These are phyloP conservation scores for Phoenicopterus ruber DNA, from an alignment of 2,113 vertebrate species.

Conservation along the genomic window DNA sequence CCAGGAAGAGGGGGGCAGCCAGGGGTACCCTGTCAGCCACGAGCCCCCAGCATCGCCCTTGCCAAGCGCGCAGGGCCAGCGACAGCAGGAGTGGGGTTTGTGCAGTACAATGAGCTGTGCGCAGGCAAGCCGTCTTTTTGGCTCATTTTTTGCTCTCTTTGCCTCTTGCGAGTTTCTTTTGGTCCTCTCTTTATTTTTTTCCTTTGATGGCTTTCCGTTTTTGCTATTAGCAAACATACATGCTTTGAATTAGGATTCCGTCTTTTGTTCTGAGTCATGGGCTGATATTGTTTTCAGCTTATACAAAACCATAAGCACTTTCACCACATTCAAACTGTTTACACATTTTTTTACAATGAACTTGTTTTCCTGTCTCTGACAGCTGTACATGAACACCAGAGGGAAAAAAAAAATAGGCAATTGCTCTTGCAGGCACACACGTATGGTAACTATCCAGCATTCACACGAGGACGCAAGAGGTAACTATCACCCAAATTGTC, in stretches of 20 bases:
- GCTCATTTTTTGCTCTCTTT: background rate
- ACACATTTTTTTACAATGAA: background rate
- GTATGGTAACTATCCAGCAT: background rate
- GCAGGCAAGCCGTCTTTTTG: background rate
- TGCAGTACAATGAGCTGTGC: background rate
- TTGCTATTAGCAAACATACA: background rate
- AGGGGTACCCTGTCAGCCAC: fast-evolving
- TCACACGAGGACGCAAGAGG: background rate
- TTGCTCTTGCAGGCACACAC: background rate
- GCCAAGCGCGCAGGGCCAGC: background rate
- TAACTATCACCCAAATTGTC: background rate
- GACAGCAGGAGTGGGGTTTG: background rate
- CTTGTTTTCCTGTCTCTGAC: background rate
- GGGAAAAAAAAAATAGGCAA: background rate
- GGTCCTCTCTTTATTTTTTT: background rate
- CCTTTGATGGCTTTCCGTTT: background rate
- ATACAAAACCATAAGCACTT: background rate
- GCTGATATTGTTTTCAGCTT: background rate
- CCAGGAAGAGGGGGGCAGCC: background rate
- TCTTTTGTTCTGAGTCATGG: background rate
- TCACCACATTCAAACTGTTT: background rate
- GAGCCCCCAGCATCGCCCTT: background rate
- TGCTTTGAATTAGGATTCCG: background rate
- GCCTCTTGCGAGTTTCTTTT: background rate
- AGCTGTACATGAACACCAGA: background rate